A percentile compares a stretch with the other conserved stretches of the same genome.
These are phyloP conservation scores for Drosophila varians DNA, from an alignment of 1,140 invertebrate genomes.

Conservation along the genomic window DNA sequence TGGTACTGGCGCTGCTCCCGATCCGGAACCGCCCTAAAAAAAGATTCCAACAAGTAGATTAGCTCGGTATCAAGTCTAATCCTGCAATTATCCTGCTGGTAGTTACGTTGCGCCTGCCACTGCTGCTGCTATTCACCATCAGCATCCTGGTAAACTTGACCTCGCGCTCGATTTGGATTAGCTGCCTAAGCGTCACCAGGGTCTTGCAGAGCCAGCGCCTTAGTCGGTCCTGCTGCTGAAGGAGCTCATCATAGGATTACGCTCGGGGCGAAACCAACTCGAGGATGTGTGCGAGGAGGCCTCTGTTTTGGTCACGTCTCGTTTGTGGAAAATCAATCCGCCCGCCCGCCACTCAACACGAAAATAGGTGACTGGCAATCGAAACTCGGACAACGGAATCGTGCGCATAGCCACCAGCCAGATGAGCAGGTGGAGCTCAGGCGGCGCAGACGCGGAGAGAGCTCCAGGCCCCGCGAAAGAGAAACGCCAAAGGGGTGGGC, in stretches of 20 bases:
- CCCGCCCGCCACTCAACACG: conserved; percentile 12
- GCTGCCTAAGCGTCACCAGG: conserved; percentile 24
- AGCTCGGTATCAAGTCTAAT: not conserved
- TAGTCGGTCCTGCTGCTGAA: conserved; percentile 38
- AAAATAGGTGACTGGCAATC: conserved; percentile 33
- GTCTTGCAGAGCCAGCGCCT: conserved; percentile 35
- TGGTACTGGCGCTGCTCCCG: conserved; percentile 69
- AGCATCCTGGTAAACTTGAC: conserved; percentile 56
- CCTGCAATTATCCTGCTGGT: conserved; percentile 8
- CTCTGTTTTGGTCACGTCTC: conserved; percentile 69
- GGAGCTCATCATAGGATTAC: conserved; percentile 20
- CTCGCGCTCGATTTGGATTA: conserved; percentile 1
- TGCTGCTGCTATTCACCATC: conserved; percentile 60
- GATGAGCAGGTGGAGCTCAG: not conserved
- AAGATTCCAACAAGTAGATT: not conserved
- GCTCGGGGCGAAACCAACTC: conserved; percentile 4
- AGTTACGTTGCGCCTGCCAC: conserved; percentile 70
- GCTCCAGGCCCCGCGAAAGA: not conserved
- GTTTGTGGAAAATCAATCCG: conserved; percentile 69
- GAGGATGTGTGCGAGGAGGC: conserved; percentile 7
- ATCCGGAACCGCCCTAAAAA: conserved; percentile 47
- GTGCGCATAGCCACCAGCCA: conserved; percentile 19
- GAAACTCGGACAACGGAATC: conserved; percentile 5
- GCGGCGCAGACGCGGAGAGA: conserved; percentile 36
- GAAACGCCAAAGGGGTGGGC: not conserved